Conservation (phyloP, 2,888 invertebrate genomes). For the Mythimna albipuncta region DNA sequence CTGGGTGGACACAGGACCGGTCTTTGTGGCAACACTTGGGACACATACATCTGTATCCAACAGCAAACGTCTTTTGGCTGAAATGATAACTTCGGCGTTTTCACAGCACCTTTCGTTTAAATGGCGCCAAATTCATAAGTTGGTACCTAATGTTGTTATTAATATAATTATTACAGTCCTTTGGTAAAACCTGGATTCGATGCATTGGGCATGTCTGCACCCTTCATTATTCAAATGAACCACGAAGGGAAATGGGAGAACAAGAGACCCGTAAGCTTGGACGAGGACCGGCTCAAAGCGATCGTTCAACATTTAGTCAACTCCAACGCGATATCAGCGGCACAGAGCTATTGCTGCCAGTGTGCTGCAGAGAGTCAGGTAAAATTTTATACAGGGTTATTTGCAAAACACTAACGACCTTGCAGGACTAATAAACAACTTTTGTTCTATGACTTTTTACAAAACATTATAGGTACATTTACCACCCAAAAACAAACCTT, state of each 20-base stretch:
- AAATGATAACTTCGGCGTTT: too few relatives aligned
- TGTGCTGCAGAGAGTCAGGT: conserved; percentile 79
- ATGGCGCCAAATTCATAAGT: too few relatives aligned
- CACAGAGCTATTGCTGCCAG: conserved; percentile 82
- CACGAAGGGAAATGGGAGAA: conserved; percentile 84
- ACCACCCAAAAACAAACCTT: too few relatives aligned
- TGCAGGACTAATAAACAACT: too few relatives aligned
- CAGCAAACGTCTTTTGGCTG: too few relatives aligned
- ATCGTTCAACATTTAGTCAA: conserved; percentile 80
- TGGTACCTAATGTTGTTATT: not conserved
- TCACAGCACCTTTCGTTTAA: too few relatives aligned
- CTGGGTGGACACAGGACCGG: too few relatives aligned
- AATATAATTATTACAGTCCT: conserved; percentile 66
- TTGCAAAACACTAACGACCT: too few relatives aligned
- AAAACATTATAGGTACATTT: too few relatives aligned
- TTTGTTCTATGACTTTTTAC: too few relatives aligned
- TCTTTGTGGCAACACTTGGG: too few relatives aligned
- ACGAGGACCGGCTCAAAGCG: conserved; percentile 78
- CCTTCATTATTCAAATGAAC: conserved; percentile 81
- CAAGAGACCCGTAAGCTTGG: conserved; percentile 74
- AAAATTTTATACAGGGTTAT: not conserved
- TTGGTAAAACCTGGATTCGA: conserved; percentile 77
- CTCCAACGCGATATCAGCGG: conserved; percentile 79
- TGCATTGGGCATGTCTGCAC: conserved; percentile 72
- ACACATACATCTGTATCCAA: too few relatives aligned